Conservation (phyloP, 2,113 vertebrate species). For the Heteronetta atricapilla region DNA sequence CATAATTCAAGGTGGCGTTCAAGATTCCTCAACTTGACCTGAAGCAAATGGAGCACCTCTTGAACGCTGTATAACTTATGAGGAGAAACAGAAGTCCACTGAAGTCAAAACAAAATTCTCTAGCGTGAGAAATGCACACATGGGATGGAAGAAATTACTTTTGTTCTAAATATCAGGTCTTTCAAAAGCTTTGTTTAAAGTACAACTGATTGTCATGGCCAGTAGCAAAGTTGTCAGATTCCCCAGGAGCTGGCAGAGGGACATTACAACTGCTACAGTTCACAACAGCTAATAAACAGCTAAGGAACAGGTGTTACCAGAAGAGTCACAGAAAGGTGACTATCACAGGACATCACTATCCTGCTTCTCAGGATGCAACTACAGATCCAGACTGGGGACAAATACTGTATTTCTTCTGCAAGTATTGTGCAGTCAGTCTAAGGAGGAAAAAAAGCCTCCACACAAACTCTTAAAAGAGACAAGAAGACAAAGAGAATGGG, state of each 20-base stretch:
- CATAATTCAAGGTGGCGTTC: background rate
- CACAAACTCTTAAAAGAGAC: background rate
- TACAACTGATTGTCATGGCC: background rate
- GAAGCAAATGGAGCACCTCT: background rate
- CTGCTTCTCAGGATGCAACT: background rate
- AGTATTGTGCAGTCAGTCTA: background rate
- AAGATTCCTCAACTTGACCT: background rate
- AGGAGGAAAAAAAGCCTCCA: background rate
- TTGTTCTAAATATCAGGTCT: background rate
- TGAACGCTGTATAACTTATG: background rate
- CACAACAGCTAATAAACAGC: background rate
- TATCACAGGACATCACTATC: too few relatives aligned
- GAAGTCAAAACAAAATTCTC: background rate
- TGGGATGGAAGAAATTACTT: background rate
- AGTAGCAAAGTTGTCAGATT: background rate
- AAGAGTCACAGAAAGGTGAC: fast-evolving
- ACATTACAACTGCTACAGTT: background rate
- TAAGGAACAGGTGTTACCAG: background rate
- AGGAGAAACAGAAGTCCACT: background rate
- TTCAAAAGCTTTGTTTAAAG: background rate
- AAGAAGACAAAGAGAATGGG: background rate
- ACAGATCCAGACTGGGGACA: background rate
- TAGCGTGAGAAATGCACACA: background rate
- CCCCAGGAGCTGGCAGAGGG: background rate
- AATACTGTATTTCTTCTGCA: background rate